These are phyloP conservation scores for Oxygymnocypris stewartii DNA, from an alignment of 2,113 vertebrate genomes.

Conservation along the genomic window DNA sequence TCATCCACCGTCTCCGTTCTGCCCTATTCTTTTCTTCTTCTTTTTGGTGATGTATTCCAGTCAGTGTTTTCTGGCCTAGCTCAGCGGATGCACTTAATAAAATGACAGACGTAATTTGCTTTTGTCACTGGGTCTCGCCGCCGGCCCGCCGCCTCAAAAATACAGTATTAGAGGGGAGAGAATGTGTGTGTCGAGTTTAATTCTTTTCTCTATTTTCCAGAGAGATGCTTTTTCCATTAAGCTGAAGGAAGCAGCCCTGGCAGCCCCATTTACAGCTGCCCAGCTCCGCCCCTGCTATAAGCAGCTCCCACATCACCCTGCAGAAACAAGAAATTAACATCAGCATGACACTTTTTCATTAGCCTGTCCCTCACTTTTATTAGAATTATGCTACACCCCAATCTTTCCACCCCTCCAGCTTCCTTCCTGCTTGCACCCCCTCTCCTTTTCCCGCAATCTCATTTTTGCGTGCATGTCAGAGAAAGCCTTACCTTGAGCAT, in stretches of 20 bases:
- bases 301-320: conserved; percentile 78
- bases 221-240: conserved; percentile 99
- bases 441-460: background rate
- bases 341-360: conserved; percentile 94
- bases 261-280: conserved; percentile 99
- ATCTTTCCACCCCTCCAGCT: conserved; percentile 82
- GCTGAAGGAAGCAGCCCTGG: conserved; percentile 90
- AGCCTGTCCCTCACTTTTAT: conserved; percentile 88
- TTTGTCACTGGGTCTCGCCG: conserved; percentile 94
- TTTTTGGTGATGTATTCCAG: conserved; percentile 87
- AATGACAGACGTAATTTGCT: conserved; percentile 99
- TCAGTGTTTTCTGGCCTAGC: conserved; percentile 81
- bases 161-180: conserved; percentile 94
- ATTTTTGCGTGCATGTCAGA: conserved; percentile 53
- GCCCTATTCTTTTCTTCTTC: background rate
- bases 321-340: conserved; percentile 99
- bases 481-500: conserved; percentile 84
- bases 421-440: conserved; percentile 66
- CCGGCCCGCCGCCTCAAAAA: conserved; percentile 93
- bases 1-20: background rate
- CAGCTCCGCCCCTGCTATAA: conserved; percentile 95
- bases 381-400: conserved; percentile 66
- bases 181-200: conserved; percentile 94
- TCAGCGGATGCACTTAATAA: conserved; percentile 99
- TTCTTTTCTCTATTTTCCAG: conserved; percentile 99